A percentile compares a stretch with the other conserved stretches of the same genome.
Conservation (phyloP, 2,888 invertebrate species). For the Baronia brevicornis region DNA sequence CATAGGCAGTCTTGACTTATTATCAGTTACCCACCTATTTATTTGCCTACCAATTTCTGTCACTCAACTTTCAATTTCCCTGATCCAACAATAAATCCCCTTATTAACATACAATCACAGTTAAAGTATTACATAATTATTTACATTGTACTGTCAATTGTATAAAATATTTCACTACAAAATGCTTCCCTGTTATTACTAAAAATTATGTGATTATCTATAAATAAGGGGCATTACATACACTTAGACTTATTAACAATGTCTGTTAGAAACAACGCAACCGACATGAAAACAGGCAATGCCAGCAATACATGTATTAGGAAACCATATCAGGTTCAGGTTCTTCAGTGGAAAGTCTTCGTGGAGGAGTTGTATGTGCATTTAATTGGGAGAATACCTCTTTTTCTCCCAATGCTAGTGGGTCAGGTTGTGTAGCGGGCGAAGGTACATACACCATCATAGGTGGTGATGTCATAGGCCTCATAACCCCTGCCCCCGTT, state of each 20-base stretch:
- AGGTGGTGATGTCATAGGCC: conserved; percentile 78
- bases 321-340: conserved; percentile 60
- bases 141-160: conserved; percentile 54
- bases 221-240: conserved; percentile 14
- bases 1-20: too few relatives aligned
- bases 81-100: conserved; percentile 26
- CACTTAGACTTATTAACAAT: conserved; percentile 15
- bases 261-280: conserved; percentile 43
- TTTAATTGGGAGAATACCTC: conserved; percentile 69
- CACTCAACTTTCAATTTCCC: conserved; percentile 7
- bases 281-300: conserved; percentile 36
- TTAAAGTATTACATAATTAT: conserved; percentile 44
- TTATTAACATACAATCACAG: conserved; percentile 38
- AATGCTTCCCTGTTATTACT: conserved; percentile 6
- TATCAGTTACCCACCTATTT: too few relatives aligned
- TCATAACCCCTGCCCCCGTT: conserved; percentile 77
- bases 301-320: conserved; percentile 53
- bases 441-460: conserved; percentile 71
- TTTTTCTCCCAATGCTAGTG: conserved; percentile 63
- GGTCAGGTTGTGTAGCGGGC: conserved; percentile 57
- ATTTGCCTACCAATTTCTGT: conserved; percentile 9
- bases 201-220: conserved; percentile 9
- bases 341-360: conserved; percentile 58
- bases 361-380: conserved; percentile 49
- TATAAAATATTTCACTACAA: conserved; percentile 22